Evolutionary conservation across 2,888 invertebrate genomes (phyloP).

Genomic region (Zygaena filipendulae): DNA sequence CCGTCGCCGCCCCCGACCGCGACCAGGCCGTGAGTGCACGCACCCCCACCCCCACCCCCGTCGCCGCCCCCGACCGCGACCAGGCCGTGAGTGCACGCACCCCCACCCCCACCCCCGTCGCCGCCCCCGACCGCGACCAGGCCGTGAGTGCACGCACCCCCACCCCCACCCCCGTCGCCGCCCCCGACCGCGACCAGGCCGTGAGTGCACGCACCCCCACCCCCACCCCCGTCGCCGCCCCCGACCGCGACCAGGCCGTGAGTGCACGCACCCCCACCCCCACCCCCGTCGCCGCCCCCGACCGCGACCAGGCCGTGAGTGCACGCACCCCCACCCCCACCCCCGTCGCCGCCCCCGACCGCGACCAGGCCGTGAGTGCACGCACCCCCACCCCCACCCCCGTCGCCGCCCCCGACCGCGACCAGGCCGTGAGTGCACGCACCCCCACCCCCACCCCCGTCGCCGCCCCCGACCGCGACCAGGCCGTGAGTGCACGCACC

Average conservation of each 20-base stretch:
- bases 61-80: too few relatives aligned
- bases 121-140: too few relatives aligned
- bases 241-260: slow-evolving; percentile 7
- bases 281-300: slow-evolving; percentile 20
- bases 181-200: too few relatives aligned
- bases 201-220: slow-evolving; percentile 6
- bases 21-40: slow-evolving; percentile 7
- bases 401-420: slow-evolving; percentile 29
- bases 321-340: slow-evolving; percentile 1
- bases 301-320: slow-evolving; percentile 51
- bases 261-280: slow-evolving; percentile 5
- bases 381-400: slow-evolving; percentile 1
- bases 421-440: slow-evolving; percentile 50
- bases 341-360: slow-evolving; percentile 24
- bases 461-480: slow-evolving; percentile 35
- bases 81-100: slow-evolving; percentile 5
- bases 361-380: slow-evolving; percentile 49
- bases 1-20: not conserved
- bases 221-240: too few relatives aligned
- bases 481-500: slow-evolving; percentile 42
- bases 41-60: slow-evolving; percentile 1
- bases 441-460: slow-evolving; percentile 1
- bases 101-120: slow-evolving; percentile 2
- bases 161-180: too few relatives aligned
- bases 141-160: slow-evolving; percentile 6